These are phyloP conservation scores for Aptenodytes forsteri DNA, from an alignment of 2,113 vertebrate genomes.

Conservation along the genomic window DNA sequence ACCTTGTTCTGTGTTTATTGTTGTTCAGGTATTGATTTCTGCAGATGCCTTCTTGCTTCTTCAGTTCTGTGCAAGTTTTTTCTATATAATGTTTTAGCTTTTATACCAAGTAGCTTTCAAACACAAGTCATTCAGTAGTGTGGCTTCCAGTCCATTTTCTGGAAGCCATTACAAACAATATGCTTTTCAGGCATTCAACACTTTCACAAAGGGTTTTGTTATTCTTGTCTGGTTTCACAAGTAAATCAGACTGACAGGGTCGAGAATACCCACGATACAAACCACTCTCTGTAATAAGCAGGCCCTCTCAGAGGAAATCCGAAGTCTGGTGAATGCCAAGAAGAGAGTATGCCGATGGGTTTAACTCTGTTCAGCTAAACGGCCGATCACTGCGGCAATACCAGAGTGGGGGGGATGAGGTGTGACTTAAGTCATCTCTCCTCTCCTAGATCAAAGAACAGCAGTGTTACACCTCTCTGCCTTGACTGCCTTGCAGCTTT, in stretches of 20 bases:
- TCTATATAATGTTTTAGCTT: neutral
- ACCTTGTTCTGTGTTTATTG: neutral
- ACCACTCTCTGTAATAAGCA: neutral
- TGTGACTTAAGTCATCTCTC: neutral
- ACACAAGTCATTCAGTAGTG: neutral
- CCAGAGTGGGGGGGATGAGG: neutral
- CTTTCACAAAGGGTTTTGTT: neutral
- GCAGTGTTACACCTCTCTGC: neutral
- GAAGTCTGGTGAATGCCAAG: neutral
- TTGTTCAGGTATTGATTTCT: neutral
- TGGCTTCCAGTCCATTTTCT: neutral
- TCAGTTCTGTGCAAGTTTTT: neutral
- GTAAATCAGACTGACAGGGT: neutral
- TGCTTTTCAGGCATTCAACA: neutral
- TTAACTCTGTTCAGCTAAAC: neutral
- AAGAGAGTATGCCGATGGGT: neutral
- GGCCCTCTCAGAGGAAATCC: neutral
- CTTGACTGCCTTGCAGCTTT: neutral
- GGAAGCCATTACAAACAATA: neutral
- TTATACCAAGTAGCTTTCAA: neutral
- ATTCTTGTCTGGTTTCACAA: neutral
- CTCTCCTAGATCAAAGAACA: neutral
- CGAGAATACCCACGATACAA: neutral
- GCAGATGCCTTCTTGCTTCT: neutral
- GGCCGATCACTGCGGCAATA: fast-evolving